A percentile compares a stretch with the other conserved stretches of the same genome.
These are phyloP conservation scores for Genyomyrus donnyi DNA, from an alignment of 2,113 vertebrate genomes.

Conservation along the genomic window DNA sequence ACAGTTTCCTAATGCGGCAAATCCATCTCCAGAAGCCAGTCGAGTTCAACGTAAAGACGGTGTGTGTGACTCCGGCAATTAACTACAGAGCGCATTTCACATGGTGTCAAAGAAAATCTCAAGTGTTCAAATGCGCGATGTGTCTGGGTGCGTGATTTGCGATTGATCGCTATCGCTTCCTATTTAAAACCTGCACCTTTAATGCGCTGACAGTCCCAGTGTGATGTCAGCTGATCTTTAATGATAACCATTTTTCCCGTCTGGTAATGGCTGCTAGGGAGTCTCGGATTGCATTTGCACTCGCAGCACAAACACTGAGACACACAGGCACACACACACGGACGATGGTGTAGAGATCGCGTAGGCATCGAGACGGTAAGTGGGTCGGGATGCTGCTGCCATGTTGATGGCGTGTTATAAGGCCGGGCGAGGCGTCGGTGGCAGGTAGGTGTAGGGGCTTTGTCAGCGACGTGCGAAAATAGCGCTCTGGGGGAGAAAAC, in stretches of 20 bases:
- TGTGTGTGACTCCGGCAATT: not conserved
- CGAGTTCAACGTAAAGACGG: not conserved
- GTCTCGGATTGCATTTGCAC: not conserved
- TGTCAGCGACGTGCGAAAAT: not conserved
- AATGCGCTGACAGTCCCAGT: not conserved
- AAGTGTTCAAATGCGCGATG: not conserved
- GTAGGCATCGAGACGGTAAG: not conserved
- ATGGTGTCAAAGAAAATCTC: not conserved
- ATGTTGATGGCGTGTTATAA: not conserved
- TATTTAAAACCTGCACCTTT: slow-evolving; percentile 38
- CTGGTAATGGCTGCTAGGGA: not conserved
- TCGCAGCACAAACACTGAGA: not conserved
- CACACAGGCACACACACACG: not conserved
- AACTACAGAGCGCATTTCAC: not conserved
- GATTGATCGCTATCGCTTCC: not conserved
- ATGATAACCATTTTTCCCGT: not conserved
- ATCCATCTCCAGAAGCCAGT: not conserved
- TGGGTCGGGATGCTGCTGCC: not conserved
- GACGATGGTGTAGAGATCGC: not conserved
- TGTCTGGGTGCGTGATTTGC: not conserved
- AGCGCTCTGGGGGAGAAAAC: not conserved
- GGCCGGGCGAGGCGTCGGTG: slow-evolving; percentile 10
- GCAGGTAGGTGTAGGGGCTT: not conserved
- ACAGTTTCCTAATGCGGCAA: not conserved
- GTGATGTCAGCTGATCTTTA: slow-evolving; percentile 25